These are phyloP conservation scores for Helostoma temminkii DNA, from an alignment of 2,797 vertebrate species.

Conservation along the genomic window DNA sequence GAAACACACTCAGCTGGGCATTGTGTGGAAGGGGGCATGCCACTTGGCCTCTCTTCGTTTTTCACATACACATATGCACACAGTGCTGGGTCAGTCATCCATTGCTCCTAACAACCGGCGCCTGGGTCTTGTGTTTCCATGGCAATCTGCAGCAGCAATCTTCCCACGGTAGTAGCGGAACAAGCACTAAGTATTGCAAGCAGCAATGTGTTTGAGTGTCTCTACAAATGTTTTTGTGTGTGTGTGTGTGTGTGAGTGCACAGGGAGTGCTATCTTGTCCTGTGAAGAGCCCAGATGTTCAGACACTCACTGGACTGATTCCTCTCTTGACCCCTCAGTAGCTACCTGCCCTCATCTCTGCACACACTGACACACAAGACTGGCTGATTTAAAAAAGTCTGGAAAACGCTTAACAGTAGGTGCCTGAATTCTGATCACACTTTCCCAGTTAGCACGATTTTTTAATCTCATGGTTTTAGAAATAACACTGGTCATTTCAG, in stretches of 20 bases:
- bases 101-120: constrained; percentile 77
- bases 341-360: constrained; percentile 43
- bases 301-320: constrained; percentile 80
- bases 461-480: too few relatives aligned
- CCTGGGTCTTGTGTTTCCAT: constrained; percentile 81
- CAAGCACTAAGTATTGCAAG: constrained; percentile 46
- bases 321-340: constrained; percentile 76
- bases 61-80: constrained; percentile 72
- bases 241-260: constrained; percentile 19
- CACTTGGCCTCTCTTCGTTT: constrained; percentile 71
- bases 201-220: constrained; percentile 30
- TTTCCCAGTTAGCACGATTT: too few relatives aligned
- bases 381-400: too few relatives aligned
- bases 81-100: constrained; percentile 73
- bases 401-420: not conserved
- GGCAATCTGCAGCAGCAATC: constrained; percentile 76
- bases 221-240: constrained; percentile 7
- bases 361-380: constrained; percentile 19
- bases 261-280: constrained; percentile 68
- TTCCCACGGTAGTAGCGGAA: constrained; percentile 84
- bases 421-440: too few relatives aligned
- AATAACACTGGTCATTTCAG: too few relatives aligned
- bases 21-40: constrained; percentile 79
- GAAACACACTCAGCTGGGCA: constrained; percentile 78
- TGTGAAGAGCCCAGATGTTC: constrained; percentile 80